Evolutionary conservation across 2,797 vertebrate species (phyloP).

Genomic region (Acrossocheilus fasciatus): DNA sequence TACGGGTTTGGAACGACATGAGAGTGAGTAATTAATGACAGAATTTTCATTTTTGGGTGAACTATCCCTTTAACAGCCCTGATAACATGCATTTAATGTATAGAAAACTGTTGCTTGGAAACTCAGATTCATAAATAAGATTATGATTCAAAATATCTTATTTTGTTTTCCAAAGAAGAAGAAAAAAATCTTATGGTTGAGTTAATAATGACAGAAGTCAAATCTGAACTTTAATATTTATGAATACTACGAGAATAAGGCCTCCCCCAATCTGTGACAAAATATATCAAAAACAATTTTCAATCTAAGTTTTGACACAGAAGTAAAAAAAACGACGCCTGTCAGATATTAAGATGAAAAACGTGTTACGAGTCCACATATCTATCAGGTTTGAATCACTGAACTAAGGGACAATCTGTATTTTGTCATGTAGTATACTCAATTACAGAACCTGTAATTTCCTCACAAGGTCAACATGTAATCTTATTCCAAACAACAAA

Average conservation of each 20-base stretch:
- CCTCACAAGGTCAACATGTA: conserved; percentile 37
- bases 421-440: conserved; percentile 7
- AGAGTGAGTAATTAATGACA: no score
- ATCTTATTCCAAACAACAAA: conserved; percentile 33
- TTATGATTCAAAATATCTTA: background rate
- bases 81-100: background rate
- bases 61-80: background rate
- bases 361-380: background rate
- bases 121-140: background rate
- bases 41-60: no score
- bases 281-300: background rate
- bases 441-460: conserved; percentile 21
- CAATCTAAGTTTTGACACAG: background rate
- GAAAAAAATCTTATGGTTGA: no score
- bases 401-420: conserved; percentile 9
- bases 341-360: background rate
- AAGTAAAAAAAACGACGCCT: background rate
- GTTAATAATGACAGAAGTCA: background rate
- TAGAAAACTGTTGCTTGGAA: background rate
- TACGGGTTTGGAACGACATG: no score
- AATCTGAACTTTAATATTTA: background rate
- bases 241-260: background rate
- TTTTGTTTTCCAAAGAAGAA: background rate
- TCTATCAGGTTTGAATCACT: conserved; percentile 16
- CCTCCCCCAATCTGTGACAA: background rate